Conservation (phyloP, 2,113 vertebrate genomes). For the Phoxinus phoxinus region DNA sequence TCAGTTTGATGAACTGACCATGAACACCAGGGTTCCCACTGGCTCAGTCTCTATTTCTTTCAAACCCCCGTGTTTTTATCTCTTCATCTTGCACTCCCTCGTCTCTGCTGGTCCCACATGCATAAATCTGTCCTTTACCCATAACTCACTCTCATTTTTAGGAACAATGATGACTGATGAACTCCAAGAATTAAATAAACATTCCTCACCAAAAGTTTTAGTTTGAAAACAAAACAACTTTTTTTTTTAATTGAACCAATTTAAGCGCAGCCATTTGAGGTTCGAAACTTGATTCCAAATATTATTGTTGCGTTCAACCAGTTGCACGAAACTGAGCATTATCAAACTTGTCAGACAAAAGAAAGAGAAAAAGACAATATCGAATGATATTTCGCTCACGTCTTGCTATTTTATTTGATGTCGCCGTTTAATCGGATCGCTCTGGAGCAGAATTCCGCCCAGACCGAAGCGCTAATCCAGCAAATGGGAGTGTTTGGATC, state of each 20-base stretch:
- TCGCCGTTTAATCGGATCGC: slow-evolving; percentile 77
- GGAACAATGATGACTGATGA: slow-evolving; percentile 31
- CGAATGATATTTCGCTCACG: slow-evolving; percentile 63
- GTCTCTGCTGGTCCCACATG: slow-evolving; percentile 37
- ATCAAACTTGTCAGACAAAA: slow-evolving; percentile 24
- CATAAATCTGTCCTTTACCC: slow-evolving; percentile 42
- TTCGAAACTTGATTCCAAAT: slow-evolving; percentile 22
- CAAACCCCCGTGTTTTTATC: slow-evolving; percentile 50
- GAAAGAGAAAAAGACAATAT: slow-evolving; percentile 51
- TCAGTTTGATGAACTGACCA: slow-evolving; percentile 27
- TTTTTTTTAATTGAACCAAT: background rate
- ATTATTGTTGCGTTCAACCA: background rate
- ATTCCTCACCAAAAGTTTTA: slow-evolving; percentile 7
- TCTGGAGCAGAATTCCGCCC: slow-evolving; percentile 78
- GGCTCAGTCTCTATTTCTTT: slow-evolving; percentile 28
- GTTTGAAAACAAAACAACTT: background rate
- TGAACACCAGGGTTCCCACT: slow-evolving; percentile 7
- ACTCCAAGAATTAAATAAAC: background rate
- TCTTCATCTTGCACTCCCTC: slow-evolving; percentile 37
- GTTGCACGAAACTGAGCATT: slow-evolving; percentile 5
- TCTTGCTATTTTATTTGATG: slow-evolving; percentile 65
- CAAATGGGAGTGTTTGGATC: slow-evolving; percentile 87
- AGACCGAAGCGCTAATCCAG: slow-evolving; percentile 87
- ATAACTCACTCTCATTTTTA: slow-evolving; percentile 13
- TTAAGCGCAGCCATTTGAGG: background rate